These are phyloP conservation scores for Chionodraco myersi DNA, from an alignment of 2,113 vertebrate genomes.

Conservation along the genomic window DNA sequence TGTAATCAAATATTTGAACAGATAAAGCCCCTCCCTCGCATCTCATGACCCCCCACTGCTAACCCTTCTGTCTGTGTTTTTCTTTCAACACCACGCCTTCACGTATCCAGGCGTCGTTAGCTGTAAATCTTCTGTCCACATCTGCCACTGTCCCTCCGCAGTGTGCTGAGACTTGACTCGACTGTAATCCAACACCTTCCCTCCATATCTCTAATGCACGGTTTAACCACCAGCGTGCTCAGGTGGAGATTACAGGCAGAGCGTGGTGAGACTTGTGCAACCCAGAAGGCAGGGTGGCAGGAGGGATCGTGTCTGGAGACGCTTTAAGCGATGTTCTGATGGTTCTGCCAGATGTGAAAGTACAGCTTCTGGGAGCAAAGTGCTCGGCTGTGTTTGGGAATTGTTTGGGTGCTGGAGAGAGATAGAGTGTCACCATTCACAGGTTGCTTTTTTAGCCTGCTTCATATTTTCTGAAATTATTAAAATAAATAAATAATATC, in stretches of 20 bases:
- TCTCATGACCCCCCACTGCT: background rate
- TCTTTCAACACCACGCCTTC: slow-evolving; percentile 24
- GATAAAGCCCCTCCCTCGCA: slow-evolving; percentile 1
- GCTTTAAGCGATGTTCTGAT: slow-evolving; percentile 42
- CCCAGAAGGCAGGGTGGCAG: slow-evolving; percentile 13
- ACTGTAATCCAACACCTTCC: slow-evolving; percentile 54
- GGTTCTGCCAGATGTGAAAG: slow-evolving; percentile 55
- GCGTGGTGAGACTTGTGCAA: slow-evolving; percentile 66
- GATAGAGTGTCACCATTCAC: background rate
- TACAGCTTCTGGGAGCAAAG: slow-evolving; percentile 33
- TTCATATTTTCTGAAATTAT: background rate
- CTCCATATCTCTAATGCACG: slow-evolving; percentile 55
- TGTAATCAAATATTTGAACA: slow-evolving; percentile 52
- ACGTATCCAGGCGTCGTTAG: slow-evolving; percentile 27
- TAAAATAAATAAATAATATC: background rate
- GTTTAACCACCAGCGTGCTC: slow-evolving; percentile 24
- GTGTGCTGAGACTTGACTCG: slow-evolving; percentile 55
- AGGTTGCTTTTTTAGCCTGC: background rate
- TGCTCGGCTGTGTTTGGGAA: background rate
- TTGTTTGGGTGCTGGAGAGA: slow-evolving; percentile 5
- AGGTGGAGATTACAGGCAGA: slow-evolving; percentile 40
- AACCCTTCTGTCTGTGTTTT: background rate
- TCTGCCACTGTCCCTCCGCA: slow-evolving; percentile 45
- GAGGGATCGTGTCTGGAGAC: slow-evolving; percentile 44
- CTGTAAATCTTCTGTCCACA: slow-evolving; percentile 60